phyloP scores from a whole-genome alignment of 2,797 vertebrate species.

The Bovichtus diacanthus region DNA sequence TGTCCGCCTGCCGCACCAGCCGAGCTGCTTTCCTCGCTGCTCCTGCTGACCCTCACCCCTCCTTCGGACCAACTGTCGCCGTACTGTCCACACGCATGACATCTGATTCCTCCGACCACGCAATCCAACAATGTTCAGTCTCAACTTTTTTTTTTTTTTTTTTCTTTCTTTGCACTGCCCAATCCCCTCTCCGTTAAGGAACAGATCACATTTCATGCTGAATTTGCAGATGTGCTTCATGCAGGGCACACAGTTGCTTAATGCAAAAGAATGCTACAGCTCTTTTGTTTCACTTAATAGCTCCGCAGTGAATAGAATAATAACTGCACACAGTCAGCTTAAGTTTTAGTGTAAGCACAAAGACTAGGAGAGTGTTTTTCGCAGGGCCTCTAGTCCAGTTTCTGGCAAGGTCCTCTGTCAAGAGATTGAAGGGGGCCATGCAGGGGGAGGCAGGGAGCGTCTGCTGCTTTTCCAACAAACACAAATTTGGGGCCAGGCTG shows the following conservation, averaged over 20 bases:
- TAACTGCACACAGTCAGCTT: slow-evolving; percentile 40
- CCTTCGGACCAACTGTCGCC: slow-evolving; percentile 44
- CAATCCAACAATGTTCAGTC: slow-evolving; percentile 38
- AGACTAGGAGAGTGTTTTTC: slow-evolving; percentile 35
- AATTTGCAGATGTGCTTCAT: slow-evolving; percentile 64
- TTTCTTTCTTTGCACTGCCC: slow-evolving; percentile 32
- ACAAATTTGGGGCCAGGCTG: slow-evolving; percentile 47
- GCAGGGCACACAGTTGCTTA: slow-evolving; percentile 49
- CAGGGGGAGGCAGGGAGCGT: slow-evolving; percentile 55
- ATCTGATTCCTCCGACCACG: slow-evolving; percentile 46
- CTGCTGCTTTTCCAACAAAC: slow-evolving; percentile 66
- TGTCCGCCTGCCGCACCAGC: slow-evolving; percentile 24
- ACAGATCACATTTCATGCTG: slow-evolving; percentile 69
- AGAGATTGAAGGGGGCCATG: slow-evolving; percentile 65
- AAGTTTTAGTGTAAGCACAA: slow-evolving; percentile 38
- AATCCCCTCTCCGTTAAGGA: slow-evolving; percentile 42
- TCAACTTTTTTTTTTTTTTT: slow-evolving; percentile 4
- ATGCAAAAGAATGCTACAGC: slow-evolving; percentile 46
- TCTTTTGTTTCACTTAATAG: slow-evolving; percentile 67
- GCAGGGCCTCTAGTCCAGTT: slow-evolving; percentile 58
- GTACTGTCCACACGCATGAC: slow-evolving; percentile 28
- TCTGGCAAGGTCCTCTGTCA: slow-evolving; percentile 53
- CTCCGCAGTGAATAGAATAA: slow-evolving; percentile 42
- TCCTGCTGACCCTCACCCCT: slow-evolving; percentile 46
- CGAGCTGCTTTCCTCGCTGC: slow-evolving; percentile 37